These are phyloP conservation scores for Hephaestus fuliginosus DNA, from an alignment of 2,797 vertebrate species.

Conservation along the genomic window DNA sequence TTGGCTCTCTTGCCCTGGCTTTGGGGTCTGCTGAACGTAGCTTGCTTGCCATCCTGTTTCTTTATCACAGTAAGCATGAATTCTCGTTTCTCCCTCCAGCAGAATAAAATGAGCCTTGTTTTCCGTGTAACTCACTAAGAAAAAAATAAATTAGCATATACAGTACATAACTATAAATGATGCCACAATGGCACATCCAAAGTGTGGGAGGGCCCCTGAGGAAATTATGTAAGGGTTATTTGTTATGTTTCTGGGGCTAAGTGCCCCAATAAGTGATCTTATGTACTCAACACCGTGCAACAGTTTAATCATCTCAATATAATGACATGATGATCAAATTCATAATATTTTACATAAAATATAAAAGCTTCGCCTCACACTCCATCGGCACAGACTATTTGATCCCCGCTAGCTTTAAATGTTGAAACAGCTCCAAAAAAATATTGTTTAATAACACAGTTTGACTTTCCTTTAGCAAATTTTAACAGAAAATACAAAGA, in stretches of 20 bases:
- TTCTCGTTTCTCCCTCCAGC: slow-evolving; percentile 1
- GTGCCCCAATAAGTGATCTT: background rate
- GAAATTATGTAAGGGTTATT: background rate
- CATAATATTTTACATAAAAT: background rate
- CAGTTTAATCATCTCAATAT: background rate
- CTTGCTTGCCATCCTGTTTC: background rate
- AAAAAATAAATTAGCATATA: background rate
- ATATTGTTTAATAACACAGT: background rate
- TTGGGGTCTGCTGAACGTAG: background rate
- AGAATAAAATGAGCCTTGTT: background rate
- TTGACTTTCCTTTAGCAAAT: background rate
- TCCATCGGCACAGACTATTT: background rate
- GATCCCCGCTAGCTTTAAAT: background rate
- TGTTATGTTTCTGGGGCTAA: background rate
- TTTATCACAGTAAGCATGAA: background rate
- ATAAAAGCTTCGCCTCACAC: background rate
- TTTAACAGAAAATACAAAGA: background rate
- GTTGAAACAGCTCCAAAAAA: background rate
- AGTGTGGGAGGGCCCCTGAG: background rate
- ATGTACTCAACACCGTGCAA: background rate
- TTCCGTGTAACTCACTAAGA: background rate
- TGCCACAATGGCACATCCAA: background rate
- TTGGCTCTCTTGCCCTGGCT: background rate
- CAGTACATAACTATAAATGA: background rate
- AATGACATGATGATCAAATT: background rate